Evolutionary conservation across 2,113 vertebrate genomes (phyloP).

Genomic region (Proteles cristata): DNA sequence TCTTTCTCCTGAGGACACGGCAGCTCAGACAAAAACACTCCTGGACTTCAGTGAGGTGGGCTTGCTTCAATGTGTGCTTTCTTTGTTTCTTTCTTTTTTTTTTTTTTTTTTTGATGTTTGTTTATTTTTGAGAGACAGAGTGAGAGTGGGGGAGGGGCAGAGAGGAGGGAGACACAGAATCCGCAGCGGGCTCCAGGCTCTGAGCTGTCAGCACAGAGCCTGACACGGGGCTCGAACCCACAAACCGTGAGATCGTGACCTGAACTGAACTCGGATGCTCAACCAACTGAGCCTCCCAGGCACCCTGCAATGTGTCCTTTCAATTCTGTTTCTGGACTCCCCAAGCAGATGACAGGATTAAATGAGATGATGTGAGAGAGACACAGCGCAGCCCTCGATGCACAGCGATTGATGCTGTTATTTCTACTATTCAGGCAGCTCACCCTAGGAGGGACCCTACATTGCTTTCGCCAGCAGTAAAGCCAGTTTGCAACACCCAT

Average conservation of each 20-base stretch:
- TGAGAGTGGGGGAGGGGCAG: no score
- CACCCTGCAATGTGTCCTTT: neutral
- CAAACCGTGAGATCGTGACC: no score
- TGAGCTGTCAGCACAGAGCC: no score
- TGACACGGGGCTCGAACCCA: no score
- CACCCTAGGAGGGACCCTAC: neutral
- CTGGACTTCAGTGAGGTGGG: neutral
- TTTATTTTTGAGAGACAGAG: no score
- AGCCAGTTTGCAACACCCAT: neutral
- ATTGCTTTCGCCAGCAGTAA: neutral
- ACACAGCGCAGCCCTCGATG: rapidly evolving
- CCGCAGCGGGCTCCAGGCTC: no score
- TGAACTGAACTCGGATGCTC: no score
- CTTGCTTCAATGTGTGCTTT: neutral
- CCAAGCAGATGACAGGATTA: neutral
- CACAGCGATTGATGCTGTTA: neutral
- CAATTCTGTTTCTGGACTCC: neutral
- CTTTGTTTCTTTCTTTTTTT: neutral
- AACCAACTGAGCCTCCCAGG: no score
- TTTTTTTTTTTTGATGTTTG: no score
- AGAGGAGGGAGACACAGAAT: no score
- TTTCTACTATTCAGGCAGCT: neutral
- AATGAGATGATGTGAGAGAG: neutral
- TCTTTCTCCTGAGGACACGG: neutral
- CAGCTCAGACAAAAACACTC: neutral